Percentiles rank a stretch among this genome's conserved stretches.
Evolutionary conservation across 2,888 invertebrate genomes (phyloP).

Genomic region (Petrolisthes cinctipes): DNA sequence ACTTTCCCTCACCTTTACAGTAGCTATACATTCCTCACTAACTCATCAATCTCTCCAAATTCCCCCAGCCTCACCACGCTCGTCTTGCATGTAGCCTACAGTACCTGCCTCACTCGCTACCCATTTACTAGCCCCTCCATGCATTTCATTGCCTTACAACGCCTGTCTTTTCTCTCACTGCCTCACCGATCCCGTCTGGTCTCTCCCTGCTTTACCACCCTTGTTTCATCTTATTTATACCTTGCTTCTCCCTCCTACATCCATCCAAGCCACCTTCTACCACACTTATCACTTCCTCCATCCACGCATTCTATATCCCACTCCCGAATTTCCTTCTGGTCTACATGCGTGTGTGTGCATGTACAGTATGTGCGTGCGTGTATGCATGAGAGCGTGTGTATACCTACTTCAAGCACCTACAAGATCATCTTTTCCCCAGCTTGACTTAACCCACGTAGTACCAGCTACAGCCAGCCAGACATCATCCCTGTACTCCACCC

Average conservation of each 20-base stretch:
- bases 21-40: background rate
- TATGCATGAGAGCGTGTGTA: too few relatives aligned
- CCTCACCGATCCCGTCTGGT: background rate
- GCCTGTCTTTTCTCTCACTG: background rate
- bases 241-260: background rate
- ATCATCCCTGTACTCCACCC: too few relatives aligned
- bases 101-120: background rate
- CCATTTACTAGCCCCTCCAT: background rate
- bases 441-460: too few relatives aligned
- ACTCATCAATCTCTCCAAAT: background rate
- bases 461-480: too few relatives aligned
- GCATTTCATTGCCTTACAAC: background rate
- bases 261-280: background rate
- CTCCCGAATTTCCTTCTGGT: too few relatives aligned
- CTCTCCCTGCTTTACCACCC: background rate
- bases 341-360: too few relatives aligned
- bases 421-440: too few relatives aligned
- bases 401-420: too few relatives aligned
- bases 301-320: background rate
- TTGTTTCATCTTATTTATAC: background rate
- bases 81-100: background rate
- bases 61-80: background rate
- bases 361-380: too few relatives aligned
- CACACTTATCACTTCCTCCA: background rate
- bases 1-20: background rate